These are phyloP conservation scores for Probosciger aterrimus DNA, from an alignment of 2,113 vertebrate genomes.

Conservation along the genomic window DNA sequence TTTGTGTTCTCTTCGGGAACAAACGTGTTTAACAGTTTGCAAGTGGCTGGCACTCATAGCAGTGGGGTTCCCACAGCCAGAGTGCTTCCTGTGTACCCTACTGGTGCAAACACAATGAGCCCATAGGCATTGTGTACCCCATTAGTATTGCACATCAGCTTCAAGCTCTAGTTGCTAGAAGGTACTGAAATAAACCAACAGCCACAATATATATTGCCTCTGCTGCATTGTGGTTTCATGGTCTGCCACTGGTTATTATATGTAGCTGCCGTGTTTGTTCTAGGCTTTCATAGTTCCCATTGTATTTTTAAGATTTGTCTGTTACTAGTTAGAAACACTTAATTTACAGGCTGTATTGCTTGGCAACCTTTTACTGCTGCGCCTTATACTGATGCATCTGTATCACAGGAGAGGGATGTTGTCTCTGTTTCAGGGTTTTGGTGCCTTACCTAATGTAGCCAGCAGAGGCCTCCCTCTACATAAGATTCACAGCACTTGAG, in stretches of 20 bases:
- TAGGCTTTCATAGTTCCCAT: background rate
- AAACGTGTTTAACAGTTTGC: background rate
- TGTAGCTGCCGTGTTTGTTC: background rate
- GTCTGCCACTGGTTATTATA: background rate
- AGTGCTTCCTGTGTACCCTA: background rate
- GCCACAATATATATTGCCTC: background rate
- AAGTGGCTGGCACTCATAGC: background rate
- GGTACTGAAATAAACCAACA: background rate
- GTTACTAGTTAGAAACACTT: background rate
- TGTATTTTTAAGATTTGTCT: background rate
- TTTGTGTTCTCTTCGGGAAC: background rate
- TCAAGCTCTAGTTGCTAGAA: background rate
- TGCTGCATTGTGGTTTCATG: background rate
- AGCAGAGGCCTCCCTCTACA: background rate
- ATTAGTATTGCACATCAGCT: background rate
- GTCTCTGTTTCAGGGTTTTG: background rate
- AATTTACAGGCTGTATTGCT: background rate
- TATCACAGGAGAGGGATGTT: background rate
- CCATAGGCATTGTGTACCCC: background rate
- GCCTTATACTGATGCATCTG: background rate
- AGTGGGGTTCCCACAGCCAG: background rate
- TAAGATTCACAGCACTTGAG: background rate
- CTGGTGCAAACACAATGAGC: background rate
- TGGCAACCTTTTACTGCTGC: background rate
- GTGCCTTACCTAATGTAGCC: background rate